phyloP scores from a whole-genome alignment of 2,888 invertebrate species.

The Pantelozetes paolii region DNA sequence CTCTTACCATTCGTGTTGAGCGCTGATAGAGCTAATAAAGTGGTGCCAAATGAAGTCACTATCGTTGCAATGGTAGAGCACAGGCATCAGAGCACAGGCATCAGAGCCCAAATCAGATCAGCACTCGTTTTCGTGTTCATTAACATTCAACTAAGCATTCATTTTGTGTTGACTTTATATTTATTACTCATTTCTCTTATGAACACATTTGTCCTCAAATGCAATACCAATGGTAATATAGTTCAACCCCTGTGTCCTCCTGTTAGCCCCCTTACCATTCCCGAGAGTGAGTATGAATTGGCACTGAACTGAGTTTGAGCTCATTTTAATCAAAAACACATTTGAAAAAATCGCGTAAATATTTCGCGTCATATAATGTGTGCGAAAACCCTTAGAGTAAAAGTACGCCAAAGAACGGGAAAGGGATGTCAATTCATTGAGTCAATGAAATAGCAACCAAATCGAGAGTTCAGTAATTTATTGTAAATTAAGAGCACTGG shows the following conservation, averaged over 20 bases:
- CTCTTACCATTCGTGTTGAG: background rate
- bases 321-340: slow-evolving; percentile 28
- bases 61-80: background rate
- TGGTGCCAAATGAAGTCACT: slow-evolving; percentile 28
- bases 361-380: slow-evolving; percentile 31
- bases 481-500: slow-evolving; percentile 19
- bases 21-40: slow-evolving; percentile 28
- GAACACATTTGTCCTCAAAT: slow-evolving; percentile 29
- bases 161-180: slow-evolving; percentile 36
- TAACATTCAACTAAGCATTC: slow-evolving; percentile 34
- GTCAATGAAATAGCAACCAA: background rate
- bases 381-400: background rate
- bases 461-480: slow-evolving; percentile 23
- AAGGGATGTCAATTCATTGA: background rate
- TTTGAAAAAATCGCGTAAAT: slow-evolving; percentile 29
- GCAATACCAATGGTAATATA: background rate
- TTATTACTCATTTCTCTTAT: slow-evolving; percentile 12
- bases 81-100: background rate
- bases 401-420: background rate
- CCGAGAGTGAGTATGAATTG: background rate
- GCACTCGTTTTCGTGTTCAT: slow-evolving; percentile 33
- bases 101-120: slow-evolving; percentile 28
- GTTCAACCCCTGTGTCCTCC: background rate
- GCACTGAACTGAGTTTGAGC: slow-evolving; percentile 5
- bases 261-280: background rate